A percentile compares a stretch with the other conserved stretches of the same genome.
Conservation (phyloP, 2,797 vertebrate species). For the Cygnus olor region DNA sequence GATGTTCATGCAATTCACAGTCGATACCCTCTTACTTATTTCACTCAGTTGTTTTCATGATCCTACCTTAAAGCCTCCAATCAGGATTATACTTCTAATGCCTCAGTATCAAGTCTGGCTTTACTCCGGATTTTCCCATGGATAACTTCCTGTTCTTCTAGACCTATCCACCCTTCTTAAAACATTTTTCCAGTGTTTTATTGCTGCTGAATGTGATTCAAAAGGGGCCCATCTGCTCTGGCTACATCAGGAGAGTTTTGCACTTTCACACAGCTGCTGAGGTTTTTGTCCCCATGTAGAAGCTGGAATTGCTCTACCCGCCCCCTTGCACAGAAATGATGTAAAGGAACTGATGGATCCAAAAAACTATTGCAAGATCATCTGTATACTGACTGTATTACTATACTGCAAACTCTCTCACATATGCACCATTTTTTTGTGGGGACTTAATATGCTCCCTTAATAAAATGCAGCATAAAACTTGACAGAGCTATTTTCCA, state of each 20-base stretch:
- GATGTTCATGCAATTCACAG: neutral
- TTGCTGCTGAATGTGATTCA: conserved; percentile 50
- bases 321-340: neutral
- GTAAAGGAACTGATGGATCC: neutral
- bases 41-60: neutral
- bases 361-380: neutral
- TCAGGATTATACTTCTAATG: neutral
- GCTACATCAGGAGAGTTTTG: conserved; percentile 35
- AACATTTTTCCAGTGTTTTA: conserved; percentile 28
- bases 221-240: conserved; percentile 60
- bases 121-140: conserved; percentile 37
- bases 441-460: neutral
- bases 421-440: neutral
- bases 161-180: conserved; percentile 11
- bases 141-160: conserved; percentile 39
- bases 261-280: conserved; percentile 27
- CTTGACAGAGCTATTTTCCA: neutral
- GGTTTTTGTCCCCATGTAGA: neutral
- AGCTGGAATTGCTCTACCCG: conserved; percentile 10
- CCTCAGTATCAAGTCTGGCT: neutral
- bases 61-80: conserved; percentile 3
- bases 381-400: neutral
- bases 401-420: neutral
- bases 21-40: neutral
- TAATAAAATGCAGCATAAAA: neutral